phyloP scores from a whole-genome alignment of 2,797 vertebrate genomes.

The Parambassis ranga region DNA sequence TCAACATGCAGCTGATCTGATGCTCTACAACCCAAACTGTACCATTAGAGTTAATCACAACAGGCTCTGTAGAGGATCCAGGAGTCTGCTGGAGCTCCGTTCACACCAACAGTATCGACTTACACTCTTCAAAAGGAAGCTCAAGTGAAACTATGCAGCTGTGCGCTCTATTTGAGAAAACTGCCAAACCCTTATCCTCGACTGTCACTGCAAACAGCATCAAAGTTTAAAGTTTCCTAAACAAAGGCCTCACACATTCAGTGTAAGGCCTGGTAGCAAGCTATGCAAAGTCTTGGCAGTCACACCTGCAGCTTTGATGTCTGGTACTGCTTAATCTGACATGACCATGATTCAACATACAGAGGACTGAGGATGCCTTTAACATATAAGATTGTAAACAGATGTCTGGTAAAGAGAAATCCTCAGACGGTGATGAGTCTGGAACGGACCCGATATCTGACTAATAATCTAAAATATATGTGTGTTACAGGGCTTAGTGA shows the following conservation, averaged over 20 bases:
- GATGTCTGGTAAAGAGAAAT: not conserved
- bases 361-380: not conserved
- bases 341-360: not conserved
- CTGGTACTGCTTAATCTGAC: not conserved
- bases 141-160: slow-evolving; percentile 29
- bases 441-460: not conserved
- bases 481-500: too few species aligned
- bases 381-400: not conserved
- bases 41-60: not conserved
- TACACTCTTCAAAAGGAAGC: slow-evolving; percentile 43
- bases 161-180: slow-evolving; percentile 5
- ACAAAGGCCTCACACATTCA: not conserved
- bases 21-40: not conserved
- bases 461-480: too few species aligned
- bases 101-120: slow-evolving; percentile 32
- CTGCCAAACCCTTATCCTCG: not conserved
- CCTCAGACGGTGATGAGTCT: not conserved
- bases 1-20: slow-evolving; percentile 3
- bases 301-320: slow-evolving; percentile 6
- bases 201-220: not conserved
- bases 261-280: not conserved
- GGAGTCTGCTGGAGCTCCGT: not conserved
- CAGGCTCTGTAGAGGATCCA: not conserved
- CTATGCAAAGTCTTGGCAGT: not conserved
- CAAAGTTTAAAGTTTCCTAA: not conserved